Percentiles rank a stretch among this genome's conserved stretches.
Conservation (phyloP, 2,113 vertebrate species). For the Podarcis raffonei region DNA sequence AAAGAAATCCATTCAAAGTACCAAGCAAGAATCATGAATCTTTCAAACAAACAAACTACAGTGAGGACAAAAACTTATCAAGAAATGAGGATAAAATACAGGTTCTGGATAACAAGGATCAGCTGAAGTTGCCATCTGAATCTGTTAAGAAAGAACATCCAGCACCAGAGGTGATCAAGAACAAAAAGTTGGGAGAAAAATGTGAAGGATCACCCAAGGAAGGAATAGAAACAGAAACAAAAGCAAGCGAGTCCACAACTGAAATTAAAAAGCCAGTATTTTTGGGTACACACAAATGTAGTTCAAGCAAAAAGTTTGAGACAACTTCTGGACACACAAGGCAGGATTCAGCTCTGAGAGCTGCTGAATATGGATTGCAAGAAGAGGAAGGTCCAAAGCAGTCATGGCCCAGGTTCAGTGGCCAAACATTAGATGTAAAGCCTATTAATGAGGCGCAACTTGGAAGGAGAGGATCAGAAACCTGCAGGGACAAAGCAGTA, state of each 20-base stretch:
- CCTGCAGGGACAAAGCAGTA: neutral
- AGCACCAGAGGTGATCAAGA: conserved; percentile 69
- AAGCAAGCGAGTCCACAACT: neutral
- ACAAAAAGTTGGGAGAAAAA: conserved; percentile 22
- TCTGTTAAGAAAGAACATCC: conserved; percentile 64
- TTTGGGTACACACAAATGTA: neutral
- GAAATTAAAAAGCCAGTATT: neutral
- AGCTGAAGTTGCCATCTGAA: conserved; percentile 36
- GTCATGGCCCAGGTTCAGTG: neutral
- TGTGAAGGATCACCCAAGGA: neutral
- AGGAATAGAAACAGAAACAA: neutral
- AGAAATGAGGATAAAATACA: conserved; percentile 18
- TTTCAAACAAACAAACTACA: conserved; percentile 68
- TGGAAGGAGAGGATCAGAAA: conserved; percentile 23
- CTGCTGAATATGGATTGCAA: neutral
- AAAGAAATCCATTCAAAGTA: conserved; percentile 89
- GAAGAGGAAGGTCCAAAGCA: conserved; percentile 11
- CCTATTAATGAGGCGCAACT: neutral
- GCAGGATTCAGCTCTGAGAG: neutral
- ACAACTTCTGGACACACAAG: neutral
- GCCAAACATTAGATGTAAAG: conserved; percentile 3
- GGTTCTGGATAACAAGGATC: conserved; percentile 27
- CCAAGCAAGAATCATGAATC: conserved; percentile 68
- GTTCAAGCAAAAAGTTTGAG: neutral
- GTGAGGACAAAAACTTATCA: conserved; percentile 16